Conservation (phyloP, 2,113 vertebrate species). For the Romanogobio albipinnatus region DNA sequence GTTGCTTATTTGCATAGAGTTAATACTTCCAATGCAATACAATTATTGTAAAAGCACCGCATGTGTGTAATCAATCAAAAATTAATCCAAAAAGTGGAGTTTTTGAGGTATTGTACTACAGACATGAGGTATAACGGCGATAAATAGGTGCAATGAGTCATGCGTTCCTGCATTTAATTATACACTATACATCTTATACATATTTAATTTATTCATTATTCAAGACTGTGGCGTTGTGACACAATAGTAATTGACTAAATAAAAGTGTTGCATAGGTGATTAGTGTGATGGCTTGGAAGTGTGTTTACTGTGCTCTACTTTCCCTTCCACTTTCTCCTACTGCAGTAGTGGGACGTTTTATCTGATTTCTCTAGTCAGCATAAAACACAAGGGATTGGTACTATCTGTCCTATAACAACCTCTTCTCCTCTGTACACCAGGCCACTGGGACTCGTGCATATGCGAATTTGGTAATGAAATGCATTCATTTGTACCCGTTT, state of each 20-base stretch:
- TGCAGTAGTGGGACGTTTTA: constrained; percentile 30
- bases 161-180: constrained; percentile 27
- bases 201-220: constrained; percentile 38
- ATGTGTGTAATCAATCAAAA: constrained; percentile 36
- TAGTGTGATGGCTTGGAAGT: constrained; percentile 24
- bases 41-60: constrained; percentile 36
- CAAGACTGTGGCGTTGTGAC: background rate
- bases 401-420: constrained; percentile 28
- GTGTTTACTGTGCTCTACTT: constrained; percentile 33
- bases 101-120: constrained; percentile 8
- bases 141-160: constrained; percentile 27
- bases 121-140: constrained; percentile 18
- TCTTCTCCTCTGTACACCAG: constrained; percentile 19
- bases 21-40: constrained; percentile 14
- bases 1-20: constrained; percentile 1
- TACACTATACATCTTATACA: constrained; percentile 18
- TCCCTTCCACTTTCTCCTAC: constrained; percentile 1
- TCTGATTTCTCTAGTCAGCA: constrained; percentile 42
- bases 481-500: constrained; percentile 26
- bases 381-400: constrained; percentile 41
- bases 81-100: constrained; percentile 35
- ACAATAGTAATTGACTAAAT: constrained; percentile 26
- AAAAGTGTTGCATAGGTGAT: constrained; percentile 40
- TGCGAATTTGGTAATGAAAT: constrained; percentile 39
- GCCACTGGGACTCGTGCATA: constrained; percentile 34